Conservation (phyloP, 2,797 vertebrate species). For the Cossypha niveicapilla region DNA sequence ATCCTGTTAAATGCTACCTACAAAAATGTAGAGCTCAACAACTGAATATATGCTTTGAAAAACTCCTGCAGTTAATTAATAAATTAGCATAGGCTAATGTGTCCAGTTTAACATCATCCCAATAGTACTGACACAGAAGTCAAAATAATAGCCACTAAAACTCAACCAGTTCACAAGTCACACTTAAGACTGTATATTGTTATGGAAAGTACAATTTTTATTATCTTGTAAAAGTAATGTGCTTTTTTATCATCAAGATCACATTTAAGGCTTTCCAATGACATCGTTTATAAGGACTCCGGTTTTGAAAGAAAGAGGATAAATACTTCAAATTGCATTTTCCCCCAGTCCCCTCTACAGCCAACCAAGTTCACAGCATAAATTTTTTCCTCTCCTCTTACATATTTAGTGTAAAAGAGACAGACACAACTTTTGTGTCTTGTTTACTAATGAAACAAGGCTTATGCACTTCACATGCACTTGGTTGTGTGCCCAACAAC, state of each 20-base stretch:
- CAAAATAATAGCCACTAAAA: not conserved
- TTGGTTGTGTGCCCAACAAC: not conserved
- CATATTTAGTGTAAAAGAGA: not conserved
- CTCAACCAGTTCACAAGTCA: not conserved
- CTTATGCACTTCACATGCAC: not conserved
- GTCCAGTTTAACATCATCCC: not conserved
- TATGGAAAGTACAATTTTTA: not conserved
- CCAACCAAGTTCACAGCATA: not conserved
- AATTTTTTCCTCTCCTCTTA: not conserved
- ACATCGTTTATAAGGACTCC: rapidly evolving
- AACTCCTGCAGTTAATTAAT: not conserved
- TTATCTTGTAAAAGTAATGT: not conserved
- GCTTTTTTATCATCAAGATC: not conserved
- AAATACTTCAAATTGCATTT: not conserved
- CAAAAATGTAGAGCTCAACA: not conserved
- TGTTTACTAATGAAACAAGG: not conserved
- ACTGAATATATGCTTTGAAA: not conserved
- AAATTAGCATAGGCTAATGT: not conserved
- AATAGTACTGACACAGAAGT: not conserved
- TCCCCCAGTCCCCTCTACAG: not conserved
- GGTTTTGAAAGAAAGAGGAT: not conserved
- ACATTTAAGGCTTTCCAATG: not conserved
- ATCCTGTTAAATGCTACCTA: not conserved
- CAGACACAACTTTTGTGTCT: not conserved
- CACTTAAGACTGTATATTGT: not conserved